Base-by-base conservation (phyloP, 2,797 vertebrate species). In the Xenops minutus region DNA sequence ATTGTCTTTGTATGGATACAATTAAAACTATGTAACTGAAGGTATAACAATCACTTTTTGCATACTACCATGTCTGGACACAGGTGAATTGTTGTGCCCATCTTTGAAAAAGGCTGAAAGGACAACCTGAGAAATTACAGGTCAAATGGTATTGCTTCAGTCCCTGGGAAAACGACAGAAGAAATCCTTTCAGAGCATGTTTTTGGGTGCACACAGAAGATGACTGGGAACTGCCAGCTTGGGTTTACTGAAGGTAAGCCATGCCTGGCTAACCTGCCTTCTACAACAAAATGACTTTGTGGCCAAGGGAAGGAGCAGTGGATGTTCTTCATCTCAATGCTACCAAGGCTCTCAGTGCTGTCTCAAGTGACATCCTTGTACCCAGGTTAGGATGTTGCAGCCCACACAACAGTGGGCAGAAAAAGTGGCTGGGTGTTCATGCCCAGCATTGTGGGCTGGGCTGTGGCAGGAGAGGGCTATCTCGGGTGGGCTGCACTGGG, bases 141-240 rank as follows among this genome's bases (percentile, higher is more conserved):
- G 30, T 64, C 52, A 37, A 26, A 6, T 48, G 21, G 14, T 32
- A 10, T 46, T 27, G 2, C 39, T 58, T 48, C 51, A 55, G 43
- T 20, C 15, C 8, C 52, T 10, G n/a, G 51, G 24, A 76, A 41
- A 73, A 32, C 10, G 18, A 7, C 0, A n/a, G 56, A 63, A 7
- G 36, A 64, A 27, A 8, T 27, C 6, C 29, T 14, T n/a, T 22
- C 21, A 30, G 68, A 39, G 34, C 0, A 0, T 29, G 34, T 20
- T 73, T 85, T 41, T 12, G 54, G 49, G 44, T 24, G 43, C 3
- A 1, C 6, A 29, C 13, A 63, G 68, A 30, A n/a, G 63, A 71
- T 1, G 1, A 14, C 3, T 29, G 34, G 39, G 44, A 74, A 23
- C 9, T 63, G 71, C 27, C 55, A 72, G 83, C 14, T 13, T 11